These are phyloP conservation scores for Eubucco bourcierii DNA, from an alignment of 2,113 vertebrate genomes.

Conservation along the genomic window DNA sequence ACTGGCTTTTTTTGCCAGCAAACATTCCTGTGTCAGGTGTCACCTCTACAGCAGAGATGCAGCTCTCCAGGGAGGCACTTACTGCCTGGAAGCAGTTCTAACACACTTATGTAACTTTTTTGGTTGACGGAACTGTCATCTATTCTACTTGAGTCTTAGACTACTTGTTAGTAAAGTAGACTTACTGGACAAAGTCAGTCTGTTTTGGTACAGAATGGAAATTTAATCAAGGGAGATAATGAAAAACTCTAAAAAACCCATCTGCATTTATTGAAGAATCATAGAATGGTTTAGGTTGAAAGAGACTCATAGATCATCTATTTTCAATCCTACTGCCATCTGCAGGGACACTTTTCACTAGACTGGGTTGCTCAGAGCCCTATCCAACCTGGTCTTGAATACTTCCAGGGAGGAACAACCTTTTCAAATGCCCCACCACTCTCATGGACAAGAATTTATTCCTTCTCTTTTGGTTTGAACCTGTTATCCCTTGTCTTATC, in stretches of 20 bases:
- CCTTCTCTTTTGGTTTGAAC: not conserved
- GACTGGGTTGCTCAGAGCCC: not conserved
- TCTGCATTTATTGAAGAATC: not conserved
- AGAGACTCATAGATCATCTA: not conserved
- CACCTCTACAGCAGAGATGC: not conserved
- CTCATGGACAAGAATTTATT: not conserved
- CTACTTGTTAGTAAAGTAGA: not conserved
- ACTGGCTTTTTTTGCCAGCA: not conserved
- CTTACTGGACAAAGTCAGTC: not conserved
- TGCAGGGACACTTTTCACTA: not conserved
- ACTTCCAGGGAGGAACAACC: not conserved
- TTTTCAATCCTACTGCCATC: not conserved
- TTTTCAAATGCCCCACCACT: no score
- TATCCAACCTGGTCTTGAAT: not conserved
- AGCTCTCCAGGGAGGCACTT: not conserved
- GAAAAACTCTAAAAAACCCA: no score
- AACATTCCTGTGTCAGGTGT: not conserved
- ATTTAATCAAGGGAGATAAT: not conserved
- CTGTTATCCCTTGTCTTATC: not conserved
- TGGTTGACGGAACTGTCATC: not conserved
- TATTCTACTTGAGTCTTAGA: not conserved
- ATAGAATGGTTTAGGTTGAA: not conserved
- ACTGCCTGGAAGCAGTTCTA: not conserved
- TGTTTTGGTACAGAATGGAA: not conserved
- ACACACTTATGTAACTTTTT: not conserved